These are phyloP conservation scores for Pangasius krempfi DNA, from an alignment of 2,797 vertebrate species.

Conservation along the genomic window DNA sequence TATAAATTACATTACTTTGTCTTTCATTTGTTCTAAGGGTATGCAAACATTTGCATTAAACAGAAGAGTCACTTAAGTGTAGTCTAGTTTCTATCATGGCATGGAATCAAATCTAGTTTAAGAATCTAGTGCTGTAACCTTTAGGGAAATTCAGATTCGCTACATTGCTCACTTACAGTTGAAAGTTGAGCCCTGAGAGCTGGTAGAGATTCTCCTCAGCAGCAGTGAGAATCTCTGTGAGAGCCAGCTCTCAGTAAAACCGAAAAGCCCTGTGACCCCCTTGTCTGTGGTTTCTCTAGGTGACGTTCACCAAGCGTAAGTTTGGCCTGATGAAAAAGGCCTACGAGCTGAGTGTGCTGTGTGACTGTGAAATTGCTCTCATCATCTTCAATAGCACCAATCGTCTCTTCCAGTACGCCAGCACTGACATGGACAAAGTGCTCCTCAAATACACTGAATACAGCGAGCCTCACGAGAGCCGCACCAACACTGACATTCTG, in stretches of 20 bases:
- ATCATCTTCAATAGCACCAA: conserved; percentile 99
- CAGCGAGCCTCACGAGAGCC: conserved; percentile 94
- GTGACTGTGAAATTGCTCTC: conserved; percentile 96
- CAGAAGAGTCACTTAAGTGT: neutral
- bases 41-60: neutral
- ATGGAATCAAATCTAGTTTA: neutral
- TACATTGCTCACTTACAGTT: neutral
- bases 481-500: conserved; percentile 92
- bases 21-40: neutral
- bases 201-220: neutral
- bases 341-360: conserved; percentile 93
- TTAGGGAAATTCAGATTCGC: neutral
- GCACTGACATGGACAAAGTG: conserved; percentile 95
- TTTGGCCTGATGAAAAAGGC: conserved; percentile 99
- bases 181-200: neutral
- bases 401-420: conserved; percentile 95
- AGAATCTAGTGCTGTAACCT: neutral
- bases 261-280: neutral
- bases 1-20: neutral
- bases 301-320: conserved; percentile 95
- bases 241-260: neutral
- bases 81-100: neutral
- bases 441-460: conserved; percentile 96
- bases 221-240: no score
- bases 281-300: conserved; percentile 69